These are phyloP conservation scores for Harpalus rubripes DNA, from an alignment of 2,888 invertebrate genomes.

Conservation along the genomic window DNA sequence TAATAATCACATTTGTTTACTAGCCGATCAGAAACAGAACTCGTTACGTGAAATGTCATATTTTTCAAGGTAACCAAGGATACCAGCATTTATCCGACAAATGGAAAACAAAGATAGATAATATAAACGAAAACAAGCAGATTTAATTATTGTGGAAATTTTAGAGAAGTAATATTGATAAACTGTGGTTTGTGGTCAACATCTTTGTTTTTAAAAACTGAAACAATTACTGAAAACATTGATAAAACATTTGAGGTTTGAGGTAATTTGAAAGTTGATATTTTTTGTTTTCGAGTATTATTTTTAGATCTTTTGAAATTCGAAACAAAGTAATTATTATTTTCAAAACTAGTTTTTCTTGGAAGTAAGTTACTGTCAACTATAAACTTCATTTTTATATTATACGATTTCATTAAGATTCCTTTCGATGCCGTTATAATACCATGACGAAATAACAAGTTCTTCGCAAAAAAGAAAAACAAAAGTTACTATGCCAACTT, in stretches of 20 bases:
- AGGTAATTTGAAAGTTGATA: constrained; percentile 17
- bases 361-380: constrained; percentile 24
- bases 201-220: neutral
- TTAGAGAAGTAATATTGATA: constrained; percentile 11
- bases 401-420: constrained; percentile 37
- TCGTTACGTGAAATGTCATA: constrained; percentile 30
- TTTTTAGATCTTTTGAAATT: constrained; percentile 34
- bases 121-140: constrained; percentile 5
- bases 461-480: constrained; percentile 32
- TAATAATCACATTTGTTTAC: constrained; percentile 46
- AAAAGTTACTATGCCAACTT: constrained; percentile 18
- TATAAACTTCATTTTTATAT: constrained; percentile 43
- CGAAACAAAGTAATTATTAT: constrained; percentile 28
- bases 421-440: constrained; percentile 23
- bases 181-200: neutral
- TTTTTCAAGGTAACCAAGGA: constrained; percentile 47
- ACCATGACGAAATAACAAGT: constrained; percentile 31
- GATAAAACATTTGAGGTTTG: constrained; percentile 2
- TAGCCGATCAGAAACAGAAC: constrained; percentile 11
- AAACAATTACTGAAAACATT: constrained; percentile 11
- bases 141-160: constrained; percentile 19
- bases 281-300: constrained; percentile 14
- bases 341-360: constrained; percentile 43
- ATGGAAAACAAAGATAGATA: constrained; percentile 35
- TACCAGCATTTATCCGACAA: constrained; percentile 28